A percentile compares a stretch with the other conserved stretches of the same genome.
phyloP scores from a whole-genome alignment of 2,888 invertebrate genomes.

The Drosophila fulvimacula region DNA sequence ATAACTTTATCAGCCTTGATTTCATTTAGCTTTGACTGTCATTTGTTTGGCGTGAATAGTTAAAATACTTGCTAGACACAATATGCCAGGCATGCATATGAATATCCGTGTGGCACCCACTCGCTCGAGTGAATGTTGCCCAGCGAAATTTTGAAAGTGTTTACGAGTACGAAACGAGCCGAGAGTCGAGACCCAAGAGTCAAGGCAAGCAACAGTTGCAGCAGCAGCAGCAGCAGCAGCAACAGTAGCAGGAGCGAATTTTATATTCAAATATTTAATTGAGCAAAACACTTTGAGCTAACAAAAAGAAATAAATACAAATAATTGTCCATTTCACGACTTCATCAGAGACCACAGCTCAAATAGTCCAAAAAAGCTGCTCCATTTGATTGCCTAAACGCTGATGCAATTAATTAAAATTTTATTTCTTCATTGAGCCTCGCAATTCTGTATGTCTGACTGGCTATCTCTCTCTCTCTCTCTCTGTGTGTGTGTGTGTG shows the following conservation, averaged over 20 bases:
- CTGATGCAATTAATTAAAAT: conserved; percentile 77
- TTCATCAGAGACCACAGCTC: conserved; percentile 22
- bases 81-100: conserved; percentile 2
- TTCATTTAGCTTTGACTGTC: neutral
- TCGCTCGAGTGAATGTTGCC: conserved; percentile 40
- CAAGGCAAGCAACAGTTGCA: conserved; percentile 1
- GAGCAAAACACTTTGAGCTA: conserved; percentile 41
- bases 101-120: conserved; percentile 39
- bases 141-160: conserved; percentile 62
- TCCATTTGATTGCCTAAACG: conserved; percentile 76
- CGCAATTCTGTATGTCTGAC: conserved; percentile 11
- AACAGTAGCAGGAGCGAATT: conserved; percentile 1
- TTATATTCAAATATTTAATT: conserved; percentile 69
- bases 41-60: neutral
- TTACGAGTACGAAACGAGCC: conserved; percentile 14
- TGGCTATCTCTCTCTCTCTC: neutral
- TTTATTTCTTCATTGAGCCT: conserved; percentile 76
- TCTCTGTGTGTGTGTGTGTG: conserved; percentile 15
- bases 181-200: conserved; percentile 7
- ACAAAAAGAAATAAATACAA: conserved; percentile 28
- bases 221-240: neutral
- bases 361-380: conserved; percentile 39
- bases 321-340: conserved; percentile 57
- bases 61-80: neutral
- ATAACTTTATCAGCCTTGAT: neutral